phyloP scores from a whole-genome alignment of 2,113 vertebrate species.

The Paracyprichromis sp. region DNA sequence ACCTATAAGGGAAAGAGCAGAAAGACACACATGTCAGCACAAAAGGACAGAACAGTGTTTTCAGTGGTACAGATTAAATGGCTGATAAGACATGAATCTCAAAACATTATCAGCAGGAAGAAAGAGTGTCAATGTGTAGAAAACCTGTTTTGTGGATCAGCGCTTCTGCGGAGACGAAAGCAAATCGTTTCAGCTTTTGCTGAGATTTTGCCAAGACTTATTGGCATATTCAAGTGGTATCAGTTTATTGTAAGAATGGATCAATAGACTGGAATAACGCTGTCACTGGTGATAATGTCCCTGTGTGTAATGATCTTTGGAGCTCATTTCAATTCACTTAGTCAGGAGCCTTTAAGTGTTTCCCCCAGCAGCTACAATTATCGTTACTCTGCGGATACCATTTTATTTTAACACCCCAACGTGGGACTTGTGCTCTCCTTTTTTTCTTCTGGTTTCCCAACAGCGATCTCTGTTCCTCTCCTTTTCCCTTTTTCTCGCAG shows the following conservation, averaged over 20 bases:
- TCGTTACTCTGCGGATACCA: not conserved
- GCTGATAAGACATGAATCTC: slow-evolving; percentile 4
- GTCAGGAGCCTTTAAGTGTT: slow-evolving; percentile 29
- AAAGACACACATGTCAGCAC: slow-evolving; percentile 45
- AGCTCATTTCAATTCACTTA: slow-evolving; percentile 54
- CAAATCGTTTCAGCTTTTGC: slow-evolving; percentile 50
- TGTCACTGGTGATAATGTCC: slow-evolving; percentile 61
- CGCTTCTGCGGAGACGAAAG: not conserved
- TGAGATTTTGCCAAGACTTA: slow-evolving; percentile 46
- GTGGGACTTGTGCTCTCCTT: not conserved
- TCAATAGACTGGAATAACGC: slow-evolving; percentile 64
- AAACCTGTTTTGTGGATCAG: not conserved
- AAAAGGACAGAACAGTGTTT: not conserved
- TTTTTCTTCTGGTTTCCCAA: not conserved
- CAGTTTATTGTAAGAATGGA: slow-evolving; percentile 60
- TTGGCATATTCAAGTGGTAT: slow-evolving; percentile 68
- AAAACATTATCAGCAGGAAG: not conserved
- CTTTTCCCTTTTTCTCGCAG: not conserved
- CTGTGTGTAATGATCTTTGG: slow-evolving; percentile 32
- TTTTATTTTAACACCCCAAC: not conserved
- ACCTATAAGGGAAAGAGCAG: slow-evolving; percentile 74
- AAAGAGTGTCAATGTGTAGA: not conserved
- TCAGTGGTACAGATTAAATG: not conserved
- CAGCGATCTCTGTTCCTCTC: not conserved
- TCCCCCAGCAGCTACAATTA: slow-evolving; percentile 18